These are phyloP conservation scores for Coranthus polyacanthus DNA, from an alignment of 2,797 vertebrate genomes.

Conservation along the genomic window DNA sequence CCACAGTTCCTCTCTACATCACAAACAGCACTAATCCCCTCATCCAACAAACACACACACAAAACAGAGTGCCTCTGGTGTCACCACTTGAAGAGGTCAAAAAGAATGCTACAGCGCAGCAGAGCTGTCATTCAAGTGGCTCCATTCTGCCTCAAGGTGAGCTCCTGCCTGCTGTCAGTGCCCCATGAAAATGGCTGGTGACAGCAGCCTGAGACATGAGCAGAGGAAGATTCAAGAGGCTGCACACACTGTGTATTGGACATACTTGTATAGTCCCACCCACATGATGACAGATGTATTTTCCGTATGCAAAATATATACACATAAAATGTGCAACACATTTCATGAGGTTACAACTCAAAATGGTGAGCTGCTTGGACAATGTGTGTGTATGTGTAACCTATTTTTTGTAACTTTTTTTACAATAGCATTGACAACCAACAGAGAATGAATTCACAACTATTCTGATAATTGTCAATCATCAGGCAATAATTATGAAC, in stretches of 20 bases:
- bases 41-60: slow-evolving; percentile 13
- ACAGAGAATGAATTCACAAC: neutral
- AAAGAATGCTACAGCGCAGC: slow-evolving; percentile 67
- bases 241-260: slow-evolving; percentile 8
- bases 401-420: no score
- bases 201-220: slow-evolving; percentile 62
- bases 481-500: neutral
- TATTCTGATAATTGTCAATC: neutral
- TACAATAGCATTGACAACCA: no score
- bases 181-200: slow-evolving; percentile 65
- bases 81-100: slow-evolving; percentile 76
- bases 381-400: no score
- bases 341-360: no score
- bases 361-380: no score
- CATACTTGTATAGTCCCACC: neutral
- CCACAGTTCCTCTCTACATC: slow-evolving; percentile 39
- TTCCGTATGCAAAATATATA: neutral
- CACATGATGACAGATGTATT: neutral
- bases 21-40: slow-evolving; percentile 42
- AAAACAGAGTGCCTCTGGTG: slow-evolving; percentile 65
- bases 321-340: no score
- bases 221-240: slow-evolving; percentile 34
- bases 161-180: slow-evolving; percentile 67
- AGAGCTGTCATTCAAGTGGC: slow-evolving; percentile 81
- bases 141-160: slow-evolving; percentile 80